Evolutionary conservation across 2,888 invertebrate genomes (phyloP), one percentile per base, ranked within the genome.

Genomic region (Glomeris marginata): DNA sequence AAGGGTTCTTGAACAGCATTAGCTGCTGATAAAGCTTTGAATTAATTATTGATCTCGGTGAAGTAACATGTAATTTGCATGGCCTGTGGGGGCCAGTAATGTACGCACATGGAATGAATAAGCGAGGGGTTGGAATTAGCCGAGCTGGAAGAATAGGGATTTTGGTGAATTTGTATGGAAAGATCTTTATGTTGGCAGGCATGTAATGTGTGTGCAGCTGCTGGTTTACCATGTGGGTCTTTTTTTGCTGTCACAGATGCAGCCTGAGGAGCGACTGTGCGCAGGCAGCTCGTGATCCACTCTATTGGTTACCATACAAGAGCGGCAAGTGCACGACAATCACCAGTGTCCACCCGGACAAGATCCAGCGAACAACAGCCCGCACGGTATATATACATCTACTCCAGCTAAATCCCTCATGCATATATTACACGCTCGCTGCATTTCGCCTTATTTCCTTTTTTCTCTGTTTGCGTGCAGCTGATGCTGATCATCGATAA

Each of bases 311-410:
- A 62, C 85, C 90, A 47, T 95, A 94, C 70, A 90, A 87, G 65
- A 91, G 88, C 63, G 88, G 90, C n/a, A 81, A 90, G 63, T 95
- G 95, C 68, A 92, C 94, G 16, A 87, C 87, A 52, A 94, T 95
- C 61, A 88, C 90, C 22, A 81, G 80, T 63, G 92, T 95, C 51
- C 80, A 81, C 57, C 94, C 94, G 20, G 80, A 84, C 68, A 84
- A 87, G 67, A 73, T 94, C 59, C 92, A 94, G 73, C 77, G 88
- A 64, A 91, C 91, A 42, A 91, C 90, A 28, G 88, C 90, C 44
- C 75, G 88, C 67, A 91, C 90, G 59, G 76, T 77, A 69, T 65
- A 65, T 60, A 45, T 6, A 52, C 22, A 36, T 13, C 36, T 11
- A 10, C 10, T 11, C 36, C 36, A 36, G 11, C 40, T 22, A 20